Evolutionary conservation across 2,888 invertebrate genomes (phyloP), one percentile per base, ranked within the genome.

Genomic region (Cremastinae sp.): DNA sequence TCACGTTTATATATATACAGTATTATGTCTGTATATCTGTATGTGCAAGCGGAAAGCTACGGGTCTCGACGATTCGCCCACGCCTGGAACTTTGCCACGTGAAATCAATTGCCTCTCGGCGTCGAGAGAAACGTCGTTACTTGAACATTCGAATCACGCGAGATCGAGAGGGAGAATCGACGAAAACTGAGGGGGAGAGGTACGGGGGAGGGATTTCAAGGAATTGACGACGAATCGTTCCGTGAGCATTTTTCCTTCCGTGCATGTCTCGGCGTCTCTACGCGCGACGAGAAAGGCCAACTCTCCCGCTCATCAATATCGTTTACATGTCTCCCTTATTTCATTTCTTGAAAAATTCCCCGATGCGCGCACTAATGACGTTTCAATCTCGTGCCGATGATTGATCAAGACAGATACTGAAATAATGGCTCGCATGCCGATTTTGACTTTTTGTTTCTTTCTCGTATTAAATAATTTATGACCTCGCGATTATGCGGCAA

Each of bases 31-130:
- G 14, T 37, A 16, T 35, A 37, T 55, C 1, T 58, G 16, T 43
- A 45, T n/a, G 18, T 35, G 37, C 18, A 58, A 37, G 39, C 41
- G 47, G 58, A 12, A 62, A n/a, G 41, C 18, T 14, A 43, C 39
- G 66, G 59, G 43, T 51, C 62, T 58, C 62, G 53, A 28, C 62
- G 28, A 49, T 77, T 73, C 74, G 78, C 77, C 77, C 58, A 56
- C 39, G 75, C 68, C 76, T 83, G 83, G 83, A 83, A 83, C 82
- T 74, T 79, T 82, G 83, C 83, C 83, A 83, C 78, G 76, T 78
- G 78, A 83, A 83, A 83, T 83, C 82, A 83, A 83, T 83, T 83
- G 83, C 82, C 78, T 80, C 78, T 74, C 80, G 79, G 76, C 74
- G 80, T 79, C 79, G 83, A 83, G 82, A 79, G 78, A 78, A 69